These are phyloP conservation scores for Sphyrna mokarran DNA, from an alignment of 2,113 vertebrate species.

Conservation along the genomic window DNA sequence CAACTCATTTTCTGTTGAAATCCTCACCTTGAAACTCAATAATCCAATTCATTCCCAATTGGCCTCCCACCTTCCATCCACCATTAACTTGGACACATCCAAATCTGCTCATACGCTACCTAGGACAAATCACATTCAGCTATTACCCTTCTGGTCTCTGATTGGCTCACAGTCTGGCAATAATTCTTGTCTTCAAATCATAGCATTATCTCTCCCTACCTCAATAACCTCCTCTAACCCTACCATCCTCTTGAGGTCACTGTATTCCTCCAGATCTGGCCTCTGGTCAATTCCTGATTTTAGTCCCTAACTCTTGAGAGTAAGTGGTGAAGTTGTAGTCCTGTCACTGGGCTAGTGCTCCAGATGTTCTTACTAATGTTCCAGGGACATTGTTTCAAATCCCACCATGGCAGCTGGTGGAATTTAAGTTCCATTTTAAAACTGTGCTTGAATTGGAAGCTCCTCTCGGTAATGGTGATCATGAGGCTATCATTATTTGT, in stretches of 20 bases:
- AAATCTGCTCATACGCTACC: not conserved
- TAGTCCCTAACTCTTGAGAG: not conserved
- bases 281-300: not conserved
- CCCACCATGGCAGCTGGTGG: too few relatives aligned
- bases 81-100: not conserved
- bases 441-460: too few relatives aligned
- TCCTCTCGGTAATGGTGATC: too few relatives aligned
- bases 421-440: too few relatives aligned
- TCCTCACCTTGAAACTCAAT: not conserved
- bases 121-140: not conserved
- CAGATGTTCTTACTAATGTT: too few relatives aligned
- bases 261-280: not conserved
- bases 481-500: too few relatives aligned
- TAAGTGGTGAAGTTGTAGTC: too few relatives aligned
- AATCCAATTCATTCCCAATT: not conserved
- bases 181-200: not conserved
- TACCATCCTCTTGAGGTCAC: not conserved
- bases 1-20: not conserved
- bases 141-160: not conserved
- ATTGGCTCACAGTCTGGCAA: not conserved
- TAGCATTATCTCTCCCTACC: not conserved
- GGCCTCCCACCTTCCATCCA: not conserved
- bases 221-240: not conserved
- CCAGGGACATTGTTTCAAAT: too few relatives aligned
- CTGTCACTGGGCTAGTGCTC: too few relatives aligned